These are phyloP conservation scores for Hydractinia symbiolongicarpus DNA, from an alignment of 30 jellyfish, hydroid and myxozoan species.

Conservation along the genomic window DNA sequence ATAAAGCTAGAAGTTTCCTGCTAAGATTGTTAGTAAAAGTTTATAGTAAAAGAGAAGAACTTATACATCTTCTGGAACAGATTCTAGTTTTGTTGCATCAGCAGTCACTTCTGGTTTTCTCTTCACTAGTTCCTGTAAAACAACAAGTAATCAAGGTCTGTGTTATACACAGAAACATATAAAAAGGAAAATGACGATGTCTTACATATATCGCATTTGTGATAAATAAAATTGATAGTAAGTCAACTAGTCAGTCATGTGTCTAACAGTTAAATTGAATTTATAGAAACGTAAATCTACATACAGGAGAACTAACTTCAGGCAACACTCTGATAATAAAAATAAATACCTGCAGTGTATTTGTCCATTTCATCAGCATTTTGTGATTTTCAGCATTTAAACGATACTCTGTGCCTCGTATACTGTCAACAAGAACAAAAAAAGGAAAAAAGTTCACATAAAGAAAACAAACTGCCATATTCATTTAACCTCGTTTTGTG, in stretches of 20 bases:
- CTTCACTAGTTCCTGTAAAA: conserved; percentile 7
- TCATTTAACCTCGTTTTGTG: no score
- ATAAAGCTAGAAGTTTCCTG: no score
- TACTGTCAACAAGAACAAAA: conserved; percentile 24
- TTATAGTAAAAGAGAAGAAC: background rate
- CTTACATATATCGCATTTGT: no score
- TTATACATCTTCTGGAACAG: conserved; percentile 42
- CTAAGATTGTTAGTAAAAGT: no score
- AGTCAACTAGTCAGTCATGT: background rate
- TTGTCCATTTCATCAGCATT: conserved; percentile 70
- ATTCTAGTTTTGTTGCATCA: background rate
- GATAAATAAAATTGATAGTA: no score
- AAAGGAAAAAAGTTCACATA: background rate
- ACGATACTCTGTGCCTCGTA: conserved; percentile 50
- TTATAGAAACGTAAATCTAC: background rate
- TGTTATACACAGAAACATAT: no score
- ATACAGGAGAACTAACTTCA: background rate
- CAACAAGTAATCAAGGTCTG: no score
- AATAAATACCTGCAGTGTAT: conserved; percentile 40
- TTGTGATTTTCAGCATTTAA: conserved; percentile 63
- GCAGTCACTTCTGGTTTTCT: conserved; percentile 3
- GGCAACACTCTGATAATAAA: background rate
- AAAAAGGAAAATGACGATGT: no score
- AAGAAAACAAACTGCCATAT: background rate
- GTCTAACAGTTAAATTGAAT: background rate